Percentiles rank a stretch among this genome's conserved stretches.
These are phyloP conservation scores for Spodoptera picta DNA, from an alignment of 2,888 invertebrate species.

Conservation along the genomic window DNA sequence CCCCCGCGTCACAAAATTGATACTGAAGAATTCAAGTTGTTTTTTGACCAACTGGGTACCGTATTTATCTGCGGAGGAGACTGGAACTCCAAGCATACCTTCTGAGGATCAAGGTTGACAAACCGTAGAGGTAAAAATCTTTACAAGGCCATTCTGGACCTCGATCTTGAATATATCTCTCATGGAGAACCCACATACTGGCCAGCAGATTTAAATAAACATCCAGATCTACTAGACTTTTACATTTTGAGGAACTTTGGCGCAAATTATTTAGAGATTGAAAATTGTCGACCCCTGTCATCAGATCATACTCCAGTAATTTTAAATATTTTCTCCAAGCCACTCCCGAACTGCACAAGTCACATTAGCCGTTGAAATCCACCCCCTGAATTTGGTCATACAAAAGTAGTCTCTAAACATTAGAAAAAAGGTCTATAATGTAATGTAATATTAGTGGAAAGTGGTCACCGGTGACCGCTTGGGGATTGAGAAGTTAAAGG, in stretches of 20 bases:
- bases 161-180: background rate
- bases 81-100: slow-evolving; percentile 1
- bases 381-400: no score
- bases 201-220: background rate
- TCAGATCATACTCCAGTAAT: no score
- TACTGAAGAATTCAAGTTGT: background rate
- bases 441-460: no score
- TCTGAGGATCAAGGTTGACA: background rate
- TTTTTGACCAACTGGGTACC: background rate
- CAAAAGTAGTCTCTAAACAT: no score
- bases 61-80: slow-evolving; percentile 1
- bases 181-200: background rate
- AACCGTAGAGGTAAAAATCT: background rate
- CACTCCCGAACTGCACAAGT: no score
- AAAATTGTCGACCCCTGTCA: no score
- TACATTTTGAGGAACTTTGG: background rate
- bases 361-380: no score
- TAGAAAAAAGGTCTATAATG: no score
- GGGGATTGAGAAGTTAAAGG: no score
- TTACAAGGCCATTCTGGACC: background rate
- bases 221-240: background rate
- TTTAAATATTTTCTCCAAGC: no score
- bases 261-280: no score
- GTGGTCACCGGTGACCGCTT: no score
- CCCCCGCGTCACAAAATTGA: slow-evolving; percentile 2